phyloP scores from a whole-genome alignment of 2,797 vertebrate genomes.

The Eulemur rubriventer region DNA sequence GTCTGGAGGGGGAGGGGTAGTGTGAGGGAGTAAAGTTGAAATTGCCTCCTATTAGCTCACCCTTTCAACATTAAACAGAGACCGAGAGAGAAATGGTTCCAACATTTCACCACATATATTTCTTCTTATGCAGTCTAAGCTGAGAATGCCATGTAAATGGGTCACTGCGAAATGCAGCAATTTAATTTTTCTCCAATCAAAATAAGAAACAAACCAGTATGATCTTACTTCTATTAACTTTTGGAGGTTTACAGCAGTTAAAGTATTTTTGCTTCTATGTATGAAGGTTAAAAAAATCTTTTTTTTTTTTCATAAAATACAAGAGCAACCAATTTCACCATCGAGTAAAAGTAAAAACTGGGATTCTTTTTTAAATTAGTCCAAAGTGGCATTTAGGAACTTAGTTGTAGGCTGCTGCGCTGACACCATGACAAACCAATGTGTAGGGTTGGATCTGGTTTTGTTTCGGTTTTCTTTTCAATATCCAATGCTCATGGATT shows the following conservation, averaged over 20 bases:
- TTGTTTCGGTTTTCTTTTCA: constrained; percentile 85
- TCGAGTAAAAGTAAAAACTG: constrained; percentile 93
- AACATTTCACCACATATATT: constrained; percentile 78
- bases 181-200: constrained; percentile 86
- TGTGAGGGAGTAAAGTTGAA: constrained; percentile 70
- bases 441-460: constrained; percentile 84
- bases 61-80: constrained; percentile 83
- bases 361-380: constrained; percentile 91
- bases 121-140: constrained; percentile 87
- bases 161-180: constrained; percentile 87
- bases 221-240: constrained; percentile 88
- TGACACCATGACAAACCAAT: constrained; percentile 90
- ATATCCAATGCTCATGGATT: constrained; percentile 88
- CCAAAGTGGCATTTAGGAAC: constrained; percentile 89
- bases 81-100: constrained; percentile 80
- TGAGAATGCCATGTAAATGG: constrained; percentile 91
- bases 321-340: constrained; percentile 98
- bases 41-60: constrained; percentile 77
- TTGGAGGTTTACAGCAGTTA: constrained; percentile 90
- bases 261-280: constrained; percentile 91
- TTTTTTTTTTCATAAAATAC: constrained; percentile 97
- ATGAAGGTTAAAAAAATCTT: constrained; percentile 98
- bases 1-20: constrained; percentile 63
- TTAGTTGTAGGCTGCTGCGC: constrained; percentile 92
- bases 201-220: constrained; percentile 88